Conservation (phyloP, 2,113 vertebrate genomes). For the Sceloporus undulatus region DNA sequence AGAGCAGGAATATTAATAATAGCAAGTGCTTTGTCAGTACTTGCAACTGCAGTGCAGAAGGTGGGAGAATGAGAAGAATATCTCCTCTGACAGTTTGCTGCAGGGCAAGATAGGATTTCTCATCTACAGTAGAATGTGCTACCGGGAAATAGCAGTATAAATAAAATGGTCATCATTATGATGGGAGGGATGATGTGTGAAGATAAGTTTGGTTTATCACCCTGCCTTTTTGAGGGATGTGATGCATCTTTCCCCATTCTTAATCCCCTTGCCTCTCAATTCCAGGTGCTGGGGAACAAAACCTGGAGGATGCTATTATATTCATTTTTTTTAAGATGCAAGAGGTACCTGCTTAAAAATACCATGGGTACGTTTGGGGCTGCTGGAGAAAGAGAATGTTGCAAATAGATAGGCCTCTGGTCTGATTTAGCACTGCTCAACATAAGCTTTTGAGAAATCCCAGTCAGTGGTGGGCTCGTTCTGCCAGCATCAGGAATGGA, state of each 20-base stretch:
- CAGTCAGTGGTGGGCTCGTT: background rate
- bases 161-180: background rate
- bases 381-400: background rate
- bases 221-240: too few species aligned
- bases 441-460: background rate
- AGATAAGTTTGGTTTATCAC: background rate
- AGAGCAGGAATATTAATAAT: background rate
- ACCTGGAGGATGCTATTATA: background rate
- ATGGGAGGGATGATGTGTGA: background rate
- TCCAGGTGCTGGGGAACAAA: background rate
- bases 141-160: background rate
- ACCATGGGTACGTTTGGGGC: too few species aligned
- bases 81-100: background rate
- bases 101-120: background rate
- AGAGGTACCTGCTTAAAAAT: background rate
- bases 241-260: background rate
- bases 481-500: background rate
- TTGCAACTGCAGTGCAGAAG: background rate
- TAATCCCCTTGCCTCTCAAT: too few species aligned
- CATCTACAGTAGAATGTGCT: background rate
- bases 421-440: background rate
- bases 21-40: background rate
- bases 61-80: background rate
- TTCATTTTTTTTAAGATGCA: background rate
- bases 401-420: background rate